Base-by-base conservation (phyloP, 2,797 vertebrate species). In the Muscicapa comitata region DNA sequence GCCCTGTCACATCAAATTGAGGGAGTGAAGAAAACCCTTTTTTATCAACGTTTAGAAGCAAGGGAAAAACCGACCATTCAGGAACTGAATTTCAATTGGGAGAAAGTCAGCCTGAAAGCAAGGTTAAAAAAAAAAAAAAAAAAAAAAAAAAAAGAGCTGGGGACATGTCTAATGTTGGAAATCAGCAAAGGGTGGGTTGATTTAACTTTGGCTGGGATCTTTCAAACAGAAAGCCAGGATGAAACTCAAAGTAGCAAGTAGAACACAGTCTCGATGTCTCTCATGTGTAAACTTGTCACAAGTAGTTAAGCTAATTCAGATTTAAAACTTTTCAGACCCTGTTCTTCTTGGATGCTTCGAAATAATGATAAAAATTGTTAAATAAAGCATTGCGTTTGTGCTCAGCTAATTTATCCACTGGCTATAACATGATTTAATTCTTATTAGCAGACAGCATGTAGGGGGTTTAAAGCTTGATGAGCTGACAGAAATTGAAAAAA, bases 1-100 rank as follows among this genome's bases (percentile, higher is more conserved):
- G 98, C 98, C 98, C 99, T 99, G 99, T 99, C 99, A 99, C 99
- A 99, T 99, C 98, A 98, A 99, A 99, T 99, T 99, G 99, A 99
- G 98, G 98, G 99, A 99, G 98, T 98, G 98, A 99, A 99, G 98
- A 99, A 99, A 99, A 99, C 98, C 98, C 98, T 98, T 99, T 99
- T 99, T 99, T 99, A 99, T 99, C 98, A 98, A 98, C 98, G 98
- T 99, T 99, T 99, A 99, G 98, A 99, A 99, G 99, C 98, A 98
- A 99, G 98, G 79, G 47, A 98, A 98, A 99, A 99, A 98, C 97
- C 98, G 97, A 98, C 98, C 98, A 99, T 99, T 99, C 98, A 99
- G 98, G 98, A 98, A 98, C 98, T 98, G 98, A 99, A 99, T 99
- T 99, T 98, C 98, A 98, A 98, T 98, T 97, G 97, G 98, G 98